Base-by-base conservation (phyloP, 1,140 invertebrate genomes). In the Coptotermes formosanus region DNA sequence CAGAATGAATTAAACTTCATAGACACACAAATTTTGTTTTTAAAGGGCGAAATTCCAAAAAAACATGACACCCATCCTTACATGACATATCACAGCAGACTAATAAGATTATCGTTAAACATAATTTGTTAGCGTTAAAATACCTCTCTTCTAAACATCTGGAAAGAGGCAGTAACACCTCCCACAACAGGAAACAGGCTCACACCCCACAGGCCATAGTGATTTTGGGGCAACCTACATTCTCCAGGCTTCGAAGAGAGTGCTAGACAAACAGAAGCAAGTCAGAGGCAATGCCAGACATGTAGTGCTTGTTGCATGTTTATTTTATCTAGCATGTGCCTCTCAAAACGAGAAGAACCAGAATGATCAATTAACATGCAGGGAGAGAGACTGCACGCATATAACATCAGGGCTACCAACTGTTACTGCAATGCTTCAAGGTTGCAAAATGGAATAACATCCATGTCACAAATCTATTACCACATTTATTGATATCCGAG, bases 271-370 rank as follows among this genome's bases (percentile, higher is more conserved):
- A 82, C 38, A 14, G 82, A 82, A 43, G 8, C 82, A 82, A 85
- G 75, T 48, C 55, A 85, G 84, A 85, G 84, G 84, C 55, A 85
- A 45, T 85, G 55, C 84, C 84, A 85, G 85, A 85, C 59, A 38
- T 85, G 44, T 12, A 82, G 19, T 43, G 32, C 44, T 43, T 82
- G 44, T 43, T 82, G 59, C 59, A 64, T 16, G 86, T 90, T 90
- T 89, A 88, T 64, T 38, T 93, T 92, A 92, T 93, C 93, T 92
- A 91, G 93, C 94, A 94, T 94, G 94, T 95, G 94, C 94, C 94
- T 95, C 94, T 95, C 94, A 95, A 95, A 95, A 92, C 93, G 92
- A 93, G 93, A 91, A 84, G 48, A n/a, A 93, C 92, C 93, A 93
- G 92, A 93, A 92, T 93, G 92, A 93, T 93, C 92, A 93, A 92